Conservation (phyloP, 2,113 vertebrate species). For the Stigmatopora argus region DNA sequence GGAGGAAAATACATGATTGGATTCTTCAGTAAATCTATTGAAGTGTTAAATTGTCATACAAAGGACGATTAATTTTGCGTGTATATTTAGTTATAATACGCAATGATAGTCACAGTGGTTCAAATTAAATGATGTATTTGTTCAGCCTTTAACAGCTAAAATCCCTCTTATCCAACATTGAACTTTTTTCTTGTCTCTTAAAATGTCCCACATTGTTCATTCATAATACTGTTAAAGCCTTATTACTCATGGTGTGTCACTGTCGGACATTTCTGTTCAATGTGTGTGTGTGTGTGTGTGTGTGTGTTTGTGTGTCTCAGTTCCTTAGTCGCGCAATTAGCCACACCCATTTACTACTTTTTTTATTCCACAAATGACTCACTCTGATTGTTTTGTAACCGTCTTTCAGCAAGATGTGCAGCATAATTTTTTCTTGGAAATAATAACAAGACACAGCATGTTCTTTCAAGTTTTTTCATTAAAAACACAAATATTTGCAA, state of each 20-base stretch:
- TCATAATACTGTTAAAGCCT: conserved; percentile 9
- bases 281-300: conserved; percentile 53
- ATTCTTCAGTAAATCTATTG: no score
- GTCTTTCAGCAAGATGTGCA: conserved; percentile 20
- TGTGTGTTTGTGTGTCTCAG: conserved; percentile 60
- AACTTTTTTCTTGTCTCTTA: conserved; percentile 19
- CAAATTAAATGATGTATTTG: not conserved
- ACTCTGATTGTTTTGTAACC: conserved; percentile 27
- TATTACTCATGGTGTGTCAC: conserved; percentile 44
- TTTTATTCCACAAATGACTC: conserved; percentile 49
- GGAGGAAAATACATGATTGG: no score
- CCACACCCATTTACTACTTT: conserved; percentile 52
- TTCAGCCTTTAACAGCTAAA: not conserved
- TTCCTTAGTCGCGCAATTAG: conserved; percentile 67
- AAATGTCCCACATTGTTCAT: conserved; percentile 36
- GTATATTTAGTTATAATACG: no score
- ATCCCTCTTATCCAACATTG: conserved; percentile 3
- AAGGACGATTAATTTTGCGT: not conserved
- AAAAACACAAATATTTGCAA: conserved; percentile 1
- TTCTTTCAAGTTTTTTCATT: not conserved
- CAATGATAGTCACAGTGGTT: not conserved
- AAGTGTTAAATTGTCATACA: no score
- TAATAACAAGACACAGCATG: conserved; percentile 21
- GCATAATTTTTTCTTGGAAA: conserved; percentile 25
- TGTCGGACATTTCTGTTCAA: conserved; percentile 80